Conservation (phyloP, 2,797 vertebrate genomes). For the Muraenolepis orangiensis region DNA sequence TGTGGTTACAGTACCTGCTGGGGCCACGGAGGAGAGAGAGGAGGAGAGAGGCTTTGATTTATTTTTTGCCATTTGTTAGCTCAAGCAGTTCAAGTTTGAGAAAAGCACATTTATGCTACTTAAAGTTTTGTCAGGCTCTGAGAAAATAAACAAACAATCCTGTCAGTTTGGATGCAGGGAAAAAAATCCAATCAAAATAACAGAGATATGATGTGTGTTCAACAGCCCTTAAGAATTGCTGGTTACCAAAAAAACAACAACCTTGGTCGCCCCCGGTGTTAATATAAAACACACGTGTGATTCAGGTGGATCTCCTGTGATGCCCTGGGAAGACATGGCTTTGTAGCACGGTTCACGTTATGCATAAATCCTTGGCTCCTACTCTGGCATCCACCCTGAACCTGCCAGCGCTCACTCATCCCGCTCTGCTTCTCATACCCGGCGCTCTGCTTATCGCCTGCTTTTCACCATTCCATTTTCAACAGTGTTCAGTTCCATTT, state of each 20-base stretch:
- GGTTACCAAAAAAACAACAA: constrained; percentile 55
- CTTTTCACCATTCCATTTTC: constrained; percentile 11
- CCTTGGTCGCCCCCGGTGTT: constrained; percentile 71
- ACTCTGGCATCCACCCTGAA: constrained; percentile 58
- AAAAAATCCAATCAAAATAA: constrained; percentile 52
- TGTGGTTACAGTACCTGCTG: constrained; percentile 66
- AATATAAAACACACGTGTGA: constrained; percentile 74
- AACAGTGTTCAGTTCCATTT: constrained; percentile 1
- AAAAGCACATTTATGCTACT: constrained; percentile 39
- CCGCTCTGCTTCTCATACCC: constrained; percentile 16
- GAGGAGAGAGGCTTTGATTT: too few species aligned
- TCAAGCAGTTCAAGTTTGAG: constrained; percentile 57
- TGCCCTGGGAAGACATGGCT: constrained; percentile 67
- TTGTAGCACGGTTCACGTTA: constrained; percentile 71
- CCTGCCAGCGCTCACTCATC: constrained; percentile 50
- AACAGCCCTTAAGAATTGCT: constrained; percentile 64
- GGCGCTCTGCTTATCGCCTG: constrained; percentile 28
- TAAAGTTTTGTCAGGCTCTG: constrained; percentile 54
- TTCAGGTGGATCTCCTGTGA: constrained; percentile 66
- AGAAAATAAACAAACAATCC: constrained; percentile 57
- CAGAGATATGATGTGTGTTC: constrained; percentile 62
- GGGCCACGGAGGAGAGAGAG: constrained; percentile 60
- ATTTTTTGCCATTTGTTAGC: constrained; percentile 56
- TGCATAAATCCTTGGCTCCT: constrained; percentile 67
- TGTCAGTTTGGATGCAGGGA: constrained; percentile 41